Evolutionary conservation across 2,113 vertebrate species (phyloP).

Genomic region (Tauraco erythrolophus): DNA sequence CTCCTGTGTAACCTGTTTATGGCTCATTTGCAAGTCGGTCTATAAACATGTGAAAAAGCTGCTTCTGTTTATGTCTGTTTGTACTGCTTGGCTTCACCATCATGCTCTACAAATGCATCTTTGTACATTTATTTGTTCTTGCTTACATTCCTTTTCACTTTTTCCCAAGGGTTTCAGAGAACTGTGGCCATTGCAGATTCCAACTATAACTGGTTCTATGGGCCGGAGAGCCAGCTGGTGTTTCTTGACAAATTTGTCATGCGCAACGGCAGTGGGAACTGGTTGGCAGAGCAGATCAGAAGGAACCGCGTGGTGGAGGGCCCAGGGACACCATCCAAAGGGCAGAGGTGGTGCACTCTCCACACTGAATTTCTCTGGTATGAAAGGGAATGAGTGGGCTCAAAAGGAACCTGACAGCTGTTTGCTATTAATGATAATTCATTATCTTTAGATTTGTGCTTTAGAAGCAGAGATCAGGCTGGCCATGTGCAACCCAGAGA

Average conservation of each 20-base stretch:
- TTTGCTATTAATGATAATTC: neutral
- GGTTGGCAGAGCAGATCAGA: conserved; percentile 92
- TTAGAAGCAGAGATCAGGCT: neutral
- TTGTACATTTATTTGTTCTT: conserved; percentile 21
- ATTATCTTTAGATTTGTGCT: neutral
- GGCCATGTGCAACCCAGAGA: neutral
- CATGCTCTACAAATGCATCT: neutral
- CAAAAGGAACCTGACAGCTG: neutral
- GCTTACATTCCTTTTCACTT: conserved; percentile 20
- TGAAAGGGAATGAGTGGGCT: conserved; percentile 39
- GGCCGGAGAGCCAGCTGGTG: conserved; percentile 97
- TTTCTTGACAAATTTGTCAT: conserved; percentile 96
- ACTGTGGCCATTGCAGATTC: conserved; percentile 97
- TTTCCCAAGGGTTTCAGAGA: conserved; percentile 90
- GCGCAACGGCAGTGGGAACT: conserved; percentile 97
- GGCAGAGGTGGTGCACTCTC: conserved; percentile 96
- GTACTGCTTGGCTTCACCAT: neutral
- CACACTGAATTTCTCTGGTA: conserved; percentile 99
- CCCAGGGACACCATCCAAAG: conserved; percentile 90
- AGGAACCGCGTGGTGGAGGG: conserved; percentile 90
- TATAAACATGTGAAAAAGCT: conserved; percentile 4
- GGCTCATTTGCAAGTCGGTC: neutral
- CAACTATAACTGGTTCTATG: conserved; percentile 99
- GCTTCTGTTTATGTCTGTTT: neutral
- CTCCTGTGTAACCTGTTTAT: neutral